Evolutionary conservation across 2,888 invertebrate species (phyloP).

Genomic region (Anticlea derivata): DNA sequence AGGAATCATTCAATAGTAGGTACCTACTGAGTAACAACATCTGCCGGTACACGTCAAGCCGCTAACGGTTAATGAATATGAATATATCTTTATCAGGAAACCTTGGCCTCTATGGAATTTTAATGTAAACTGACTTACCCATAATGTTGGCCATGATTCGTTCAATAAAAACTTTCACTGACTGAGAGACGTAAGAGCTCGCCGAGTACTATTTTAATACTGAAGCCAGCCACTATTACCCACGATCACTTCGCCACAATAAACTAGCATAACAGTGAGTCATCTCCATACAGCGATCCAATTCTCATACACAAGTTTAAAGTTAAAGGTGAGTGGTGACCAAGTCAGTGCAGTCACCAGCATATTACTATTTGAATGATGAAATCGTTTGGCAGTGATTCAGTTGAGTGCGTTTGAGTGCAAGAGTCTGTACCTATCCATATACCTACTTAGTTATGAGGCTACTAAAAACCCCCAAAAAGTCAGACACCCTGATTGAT

Average conservation of each 20-base stretch:
- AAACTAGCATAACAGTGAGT: constrained; percentile 15
- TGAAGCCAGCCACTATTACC: constrained; percentile 41
- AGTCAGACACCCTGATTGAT: too few species aligned
- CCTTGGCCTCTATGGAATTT: constrained; percentile 2
- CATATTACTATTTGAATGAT: not conserved
- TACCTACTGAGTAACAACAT: constrained; percentile 3
- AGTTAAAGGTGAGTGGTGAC: too few species aligned
- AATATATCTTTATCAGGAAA: not conserved
- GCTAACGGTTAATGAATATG: not conserved
- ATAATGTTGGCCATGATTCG: constrained; percentile 71
- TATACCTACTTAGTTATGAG: too few species aligned
- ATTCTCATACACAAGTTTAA: constrained; percentile 1
- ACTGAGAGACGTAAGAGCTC: constrained; percentile 49
- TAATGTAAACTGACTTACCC: constrained; percentile 57
- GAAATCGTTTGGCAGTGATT: not conserved
- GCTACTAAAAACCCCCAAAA: too few species aligned
- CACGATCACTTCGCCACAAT: constrained; percentile 35
- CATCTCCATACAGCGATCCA: constrained; percentile 7
- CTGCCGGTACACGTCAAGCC: not conserved
- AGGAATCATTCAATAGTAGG: too few species aligned
- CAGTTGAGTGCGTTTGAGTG: not conserved
- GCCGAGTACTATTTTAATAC: constrained; percentile 60
- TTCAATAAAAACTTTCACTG: constrained; percentile 43
- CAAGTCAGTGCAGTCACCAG: too few species aligned
- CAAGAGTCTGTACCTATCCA: too few species aligned